Evolutionary conservation across 2,113 vertebrate genomes (phyloP).

Genomic region (Pituophis catenifer): DNA sequence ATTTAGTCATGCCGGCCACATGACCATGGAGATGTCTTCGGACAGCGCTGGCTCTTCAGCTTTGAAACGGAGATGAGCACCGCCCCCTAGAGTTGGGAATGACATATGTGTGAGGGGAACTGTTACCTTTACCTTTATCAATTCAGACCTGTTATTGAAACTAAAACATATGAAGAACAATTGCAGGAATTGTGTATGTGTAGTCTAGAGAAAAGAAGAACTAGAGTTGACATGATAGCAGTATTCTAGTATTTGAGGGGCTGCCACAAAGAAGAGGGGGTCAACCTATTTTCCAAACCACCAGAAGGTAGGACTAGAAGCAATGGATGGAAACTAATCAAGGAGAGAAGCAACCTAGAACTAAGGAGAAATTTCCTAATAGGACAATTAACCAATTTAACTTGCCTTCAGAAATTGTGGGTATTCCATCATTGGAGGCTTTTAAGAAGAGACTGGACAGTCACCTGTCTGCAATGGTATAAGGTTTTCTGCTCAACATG

Average conservation of each 20-base stretch:
- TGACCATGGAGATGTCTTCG: too few species aligned
- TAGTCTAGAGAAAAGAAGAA: too few species aligned
- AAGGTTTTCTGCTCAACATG: neutral
- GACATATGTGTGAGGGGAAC: too few species aligned
- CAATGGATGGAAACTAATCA: neutral
- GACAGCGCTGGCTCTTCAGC: too few species aligned
- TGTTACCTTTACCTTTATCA: neutral
- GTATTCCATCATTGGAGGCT: neutral
- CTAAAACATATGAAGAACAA: too few species aligned
- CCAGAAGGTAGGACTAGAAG: neutral
- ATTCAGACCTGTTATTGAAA: too few species aligned
- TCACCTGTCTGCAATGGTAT: neutral
- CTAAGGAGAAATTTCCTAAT: neutral
- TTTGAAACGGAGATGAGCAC: too few species aligned
- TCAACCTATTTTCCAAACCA: neutral
- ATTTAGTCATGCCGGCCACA: too few species aligned
- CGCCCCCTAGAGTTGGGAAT: too few species aligned
- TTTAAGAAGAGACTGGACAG: neutral
- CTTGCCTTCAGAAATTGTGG: neutral
- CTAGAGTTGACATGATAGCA: too few species aligned
- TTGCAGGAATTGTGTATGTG: too few species aligned
- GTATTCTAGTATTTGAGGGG: neutral
- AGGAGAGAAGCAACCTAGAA: neutral
- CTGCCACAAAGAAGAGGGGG: neutral
- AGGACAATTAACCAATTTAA: neutral